Conservation (phyloP, 2,797 vertebrate species). For the Rousettus madagascariensis region DNA sequence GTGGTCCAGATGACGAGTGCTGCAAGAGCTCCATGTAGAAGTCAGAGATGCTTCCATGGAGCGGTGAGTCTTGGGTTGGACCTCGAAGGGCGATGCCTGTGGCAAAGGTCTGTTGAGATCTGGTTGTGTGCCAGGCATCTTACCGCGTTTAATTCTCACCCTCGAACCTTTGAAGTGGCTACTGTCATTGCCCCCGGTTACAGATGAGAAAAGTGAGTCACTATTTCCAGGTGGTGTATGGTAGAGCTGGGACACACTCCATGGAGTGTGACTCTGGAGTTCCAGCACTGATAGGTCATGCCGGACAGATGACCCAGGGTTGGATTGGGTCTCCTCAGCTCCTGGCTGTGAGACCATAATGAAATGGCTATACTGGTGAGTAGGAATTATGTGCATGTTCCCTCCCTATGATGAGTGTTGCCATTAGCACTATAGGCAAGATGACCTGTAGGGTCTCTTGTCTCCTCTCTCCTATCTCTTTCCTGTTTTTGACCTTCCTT, state of each 20-base stretch:
- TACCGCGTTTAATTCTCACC: neutral
- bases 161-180: neutral
- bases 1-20: neutral
- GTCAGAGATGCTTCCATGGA: accelerated
- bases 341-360: neutral
- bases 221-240: neutral
- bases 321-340: neutral
- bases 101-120: accelerated
- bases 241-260: neutral
- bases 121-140: neutral
- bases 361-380: neutral
- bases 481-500: neutral
- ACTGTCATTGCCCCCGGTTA: neutral
- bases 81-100: accelerated
- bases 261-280: no score
- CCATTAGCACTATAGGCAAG: neutral
- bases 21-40: neutral
- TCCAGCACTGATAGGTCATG: neutral
- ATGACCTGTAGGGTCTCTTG: neutral
- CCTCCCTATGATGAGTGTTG: no score
- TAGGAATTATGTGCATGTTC: neutral
- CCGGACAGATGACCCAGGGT: neutral
- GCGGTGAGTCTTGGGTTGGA: neutral
- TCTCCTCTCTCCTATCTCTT: no score
- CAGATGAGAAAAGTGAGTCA: neutral